Evolutionary conservation across 1,140 invertebrate genomes (phyloP), one percentile per base, ranked within the genome.

Genomic region (Drosophila cardini): DNA sequence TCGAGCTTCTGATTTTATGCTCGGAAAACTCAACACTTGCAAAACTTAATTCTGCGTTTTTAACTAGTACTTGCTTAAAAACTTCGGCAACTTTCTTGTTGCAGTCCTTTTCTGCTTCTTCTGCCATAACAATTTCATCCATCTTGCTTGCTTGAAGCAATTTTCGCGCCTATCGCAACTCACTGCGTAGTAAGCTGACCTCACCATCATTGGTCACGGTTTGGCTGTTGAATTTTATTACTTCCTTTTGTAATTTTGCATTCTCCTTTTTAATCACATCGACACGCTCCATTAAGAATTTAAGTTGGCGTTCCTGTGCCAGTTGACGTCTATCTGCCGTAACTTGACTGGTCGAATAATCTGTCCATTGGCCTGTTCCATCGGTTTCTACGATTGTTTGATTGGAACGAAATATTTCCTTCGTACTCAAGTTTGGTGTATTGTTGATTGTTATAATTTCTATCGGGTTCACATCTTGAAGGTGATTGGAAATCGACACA

Each of bases 271-370:
- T 90, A 0, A 91, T 32, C 0, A 46, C 21, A 43, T 91, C 90
- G 1, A 90, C 63, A 0, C 87, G 84, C 5, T 91, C 84, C 79
- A 81, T 83, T 10, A 91, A 58, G 21, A 90, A 86, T 48, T 91
- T 90, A 0, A 91, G 64, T 56, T 91, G 90, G 0, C 85, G 72
- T 32, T 91, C 90, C 26, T 87, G 78, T 5, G 81, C 84, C 34
- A 80, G 36, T 53, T 91, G 90, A 1, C 90, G 80, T 1, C 84
- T 77, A 4, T 57, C 74, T 7, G 52, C 68, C 0, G 78, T 69
- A 8, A 30, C 5, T 40, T 40, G 11, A 13, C 38, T n/a, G 4
- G 11, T 4, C 11, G 38, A 40, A 40, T n/a, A n/a, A n/a, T 40
- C 38, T n/a, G 11, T 13, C 34, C 52, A 55, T 11, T 55, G 30